A percentile compares a stretch with the other conserved stretches of the same genome.
Evolutionary conservation across 2,797 vertebrate genomes (phyloP).

Genomic region (Chelon labrosus): DNA sequence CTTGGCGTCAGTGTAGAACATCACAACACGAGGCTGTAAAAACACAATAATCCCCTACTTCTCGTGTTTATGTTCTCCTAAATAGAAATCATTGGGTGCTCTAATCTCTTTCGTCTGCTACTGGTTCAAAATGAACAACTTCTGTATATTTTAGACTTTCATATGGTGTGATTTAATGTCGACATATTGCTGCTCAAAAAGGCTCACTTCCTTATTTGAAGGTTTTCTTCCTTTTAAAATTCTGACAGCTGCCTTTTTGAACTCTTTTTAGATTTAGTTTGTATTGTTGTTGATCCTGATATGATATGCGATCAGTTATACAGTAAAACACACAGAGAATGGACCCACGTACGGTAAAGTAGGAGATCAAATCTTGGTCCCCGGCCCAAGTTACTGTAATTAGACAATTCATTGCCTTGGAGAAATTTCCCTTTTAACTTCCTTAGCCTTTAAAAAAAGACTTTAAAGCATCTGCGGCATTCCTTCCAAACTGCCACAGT

Average conservation of each 20-base stretch:
- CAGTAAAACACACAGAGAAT: slow-evolving; percentile 19
- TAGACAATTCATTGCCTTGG: slow-evolving; percentile 37
- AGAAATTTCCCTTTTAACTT: slow-evolving; percentile 54
- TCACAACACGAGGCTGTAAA: too few relatives aligned
- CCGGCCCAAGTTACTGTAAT: slow-evolving; percentile 47
- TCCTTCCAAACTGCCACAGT: slow-evolving; percentile 38
- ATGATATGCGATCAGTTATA: neutral
- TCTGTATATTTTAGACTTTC: too few relatives aligned
- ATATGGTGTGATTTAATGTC: too few relatives aligned
- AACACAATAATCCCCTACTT: too few relatives aligned
- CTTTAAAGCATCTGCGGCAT: slow-evolving; percentile 47
- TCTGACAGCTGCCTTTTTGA: too few relatives aligned
- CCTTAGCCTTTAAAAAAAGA: slow-evolving; percentile 41
- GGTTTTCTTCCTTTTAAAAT: too few relatives aligned
- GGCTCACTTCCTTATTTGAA: too few relatives aligned
- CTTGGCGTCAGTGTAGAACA: too few relatives aligned
- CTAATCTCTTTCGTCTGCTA: neutral
- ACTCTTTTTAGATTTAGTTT: too few relatives aligned
- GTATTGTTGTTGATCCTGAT: neutral
- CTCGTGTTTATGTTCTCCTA: neutral
- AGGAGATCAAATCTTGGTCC: slow-evolving; percentile 34
- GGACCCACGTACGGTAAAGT: slow-evolving; percentile 35
- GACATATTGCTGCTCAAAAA: too few relatives aligned
- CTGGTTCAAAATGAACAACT: too few relatives aligned
- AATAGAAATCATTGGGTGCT: neutral